Evolutionary conservation across 2,797 vertebrate species (phyloP), one percentile per base, ranked within the genome.

Genomic region (Pterois miles): DNA sequence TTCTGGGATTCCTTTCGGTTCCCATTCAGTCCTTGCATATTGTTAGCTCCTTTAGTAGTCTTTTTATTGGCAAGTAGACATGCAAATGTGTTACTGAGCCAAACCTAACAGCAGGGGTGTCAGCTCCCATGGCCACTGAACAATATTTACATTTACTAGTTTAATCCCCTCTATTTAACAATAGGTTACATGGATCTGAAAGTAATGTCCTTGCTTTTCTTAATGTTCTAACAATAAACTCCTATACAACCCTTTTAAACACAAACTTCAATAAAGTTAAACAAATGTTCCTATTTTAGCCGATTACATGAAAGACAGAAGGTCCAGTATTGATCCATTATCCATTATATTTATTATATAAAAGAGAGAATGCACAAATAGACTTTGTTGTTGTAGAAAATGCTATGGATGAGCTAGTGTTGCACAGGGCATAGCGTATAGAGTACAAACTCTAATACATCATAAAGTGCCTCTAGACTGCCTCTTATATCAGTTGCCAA

Each of bases 31-130:
- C 40, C n/a, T 57, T 76, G 27, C 50, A 68, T 77, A 82, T 80
- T 83, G 57, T 83, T 84, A 65, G 76, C 65, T 85, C 20, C 65
- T 80, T 84, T 64, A 64, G 71, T 70, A 53, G 65, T 76, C 50
- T 27, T 73, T 43, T 57, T 76, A 60, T 57, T 81, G 77, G 52
- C 75, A 81, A 70, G 34, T 23, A 71, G 68, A 74, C 71, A 60
- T 40, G 25, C 8, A 57, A 71, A 80, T 29, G 34, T 72, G 64
- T 73, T 83, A 73, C 69, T 54, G 77, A 5, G 67, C 40, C 71
- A 71, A 63, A 75, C 10, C 60, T 50, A 65, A 71, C 67, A 86
- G 76, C 69, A 66, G 72, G 77, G 75, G 43, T 68, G 40, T 81
- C 71, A 57, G 71, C 74, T 82, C 36, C 62, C 54, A 80, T 71